phyloP scores from a whole-genome alignment of 1,140 invertebrate genomes.

The Venturia canescens region DNA sequence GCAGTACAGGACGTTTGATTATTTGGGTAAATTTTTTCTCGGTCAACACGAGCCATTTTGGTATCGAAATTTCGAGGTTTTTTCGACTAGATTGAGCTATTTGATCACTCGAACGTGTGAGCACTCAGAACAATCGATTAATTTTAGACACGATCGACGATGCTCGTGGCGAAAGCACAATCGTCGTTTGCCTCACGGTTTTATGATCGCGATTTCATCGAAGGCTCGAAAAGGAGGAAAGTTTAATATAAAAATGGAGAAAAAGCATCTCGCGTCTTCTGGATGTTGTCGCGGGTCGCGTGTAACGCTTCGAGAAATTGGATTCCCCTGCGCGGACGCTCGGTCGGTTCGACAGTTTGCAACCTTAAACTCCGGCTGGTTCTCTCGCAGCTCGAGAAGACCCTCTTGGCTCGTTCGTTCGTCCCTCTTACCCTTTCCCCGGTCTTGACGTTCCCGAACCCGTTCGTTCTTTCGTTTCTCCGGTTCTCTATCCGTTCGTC shows the following conservation, averaged over 20 bases:
- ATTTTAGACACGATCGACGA: no score
- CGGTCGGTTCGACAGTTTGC: conserved; percentile 53
- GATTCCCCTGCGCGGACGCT: conserved; percentile 38
- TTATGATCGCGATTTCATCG: background rate
- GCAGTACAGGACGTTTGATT: no score
- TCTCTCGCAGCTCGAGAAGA: background rate
- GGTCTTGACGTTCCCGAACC: conserved; percentile 3
- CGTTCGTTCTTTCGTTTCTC: conserved; percentile 41
- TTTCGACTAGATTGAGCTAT: no score
- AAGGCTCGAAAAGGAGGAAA: background rate
- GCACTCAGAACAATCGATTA: no score
- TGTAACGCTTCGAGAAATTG: conserved; percentile 20
- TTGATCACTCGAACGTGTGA: no score
- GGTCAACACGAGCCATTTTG: no score
- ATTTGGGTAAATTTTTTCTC: no score
- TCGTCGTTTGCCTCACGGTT: no score
- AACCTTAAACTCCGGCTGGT: conserved; percentile 24
- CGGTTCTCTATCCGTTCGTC: conserved; percentile 30
- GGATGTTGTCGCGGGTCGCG: background rate
- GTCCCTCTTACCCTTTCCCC: conserved; percentile 2
- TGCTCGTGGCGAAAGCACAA: no score
- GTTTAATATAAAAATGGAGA: background rate
- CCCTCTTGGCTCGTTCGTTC: conserved; percentile 9
- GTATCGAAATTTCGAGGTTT: no score
- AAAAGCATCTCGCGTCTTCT: background rate